These are phyloP conservation scores for Heterocephalus glaber DNA, from an alignment of 2,113 vertebrate species.

Conservation along the genomic window DNA sequence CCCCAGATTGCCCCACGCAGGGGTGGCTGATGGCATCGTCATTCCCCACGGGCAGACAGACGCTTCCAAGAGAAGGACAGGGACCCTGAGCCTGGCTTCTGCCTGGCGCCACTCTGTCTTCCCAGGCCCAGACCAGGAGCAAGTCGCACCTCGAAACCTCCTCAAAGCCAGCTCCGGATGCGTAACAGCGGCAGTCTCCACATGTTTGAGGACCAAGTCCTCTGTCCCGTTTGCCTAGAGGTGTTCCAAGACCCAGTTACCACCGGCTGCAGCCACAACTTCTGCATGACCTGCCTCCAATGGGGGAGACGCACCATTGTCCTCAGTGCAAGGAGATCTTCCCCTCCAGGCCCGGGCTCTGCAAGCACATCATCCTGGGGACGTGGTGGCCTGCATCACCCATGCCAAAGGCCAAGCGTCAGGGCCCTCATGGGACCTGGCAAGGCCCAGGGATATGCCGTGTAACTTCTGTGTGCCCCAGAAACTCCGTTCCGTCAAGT, in stretches of 20 bases:
- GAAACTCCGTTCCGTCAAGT: constrained; percentile 85
- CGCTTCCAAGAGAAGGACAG: not conserved
- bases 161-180: not conserved
- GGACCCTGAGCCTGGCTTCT: not conserved
- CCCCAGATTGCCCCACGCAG: not conserved
- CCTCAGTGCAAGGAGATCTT: constrained; percentile 83
- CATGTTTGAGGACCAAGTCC: constrained; percentile 68
- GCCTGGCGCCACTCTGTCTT: not conserved
- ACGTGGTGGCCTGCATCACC: constrained; percentile 80
- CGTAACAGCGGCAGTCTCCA: not conserved
- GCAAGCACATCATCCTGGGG: constrained; percentile 80
- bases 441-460: constrained; percentile 78
- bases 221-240: constrained; percentile 81
- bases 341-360: constrained; percentile 67
- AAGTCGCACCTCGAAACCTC: not conserved
- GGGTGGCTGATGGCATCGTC: not conserved
- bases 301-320: constrained; percentile 77
- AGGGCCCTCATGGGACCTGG: not conserved
- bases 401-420: constrained; percentile 58
- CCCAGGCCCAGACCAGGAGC: constrained; percentile 43
- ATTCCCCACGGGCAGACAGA: not conserved
- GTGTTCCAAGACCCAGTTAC: constrained; percentile 73
- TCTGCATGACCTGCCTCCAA: constrained; percentile 83
- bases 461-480: constrained; percentile 87
- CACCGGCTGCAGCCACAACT: constrained; percentile 77